Conservation (phyloP, 2,888 invertebrate genomes). For the Sinhomidia bicolor region DNA sequence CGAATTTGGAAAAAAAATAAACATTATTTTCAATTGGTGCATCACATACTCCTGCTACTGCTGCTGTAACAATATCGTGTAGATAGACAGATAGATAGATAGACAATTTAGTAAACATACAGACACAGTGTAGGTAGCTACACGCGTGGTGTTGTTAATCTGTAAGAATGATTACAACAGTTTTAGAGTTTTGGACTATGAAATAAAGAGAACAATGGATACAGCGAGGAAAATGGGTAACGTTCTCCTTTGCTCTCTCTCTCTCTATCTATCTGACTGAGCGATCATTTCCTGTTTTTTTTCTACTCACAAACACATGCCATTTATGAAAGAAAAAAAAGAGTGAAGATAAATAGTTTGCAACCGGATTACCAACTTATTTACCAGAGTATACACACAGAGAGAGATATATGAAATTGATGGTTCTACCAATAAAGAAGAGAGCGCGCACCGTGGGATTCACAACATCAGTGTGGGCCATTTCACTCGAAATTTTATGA, state of each 20-base stretch:
- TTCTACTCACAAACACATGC: constrained; percentile 17
- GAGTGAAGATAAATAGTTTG: constrained; percentile 58
- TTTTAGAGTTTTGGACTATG: constrained; percentile 32
- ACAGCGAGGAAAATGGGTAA: constrained; percentile 43
- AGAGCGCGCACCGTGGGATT: constrained; percentile 80
- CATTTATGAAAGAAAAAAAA: constrained; percentile 57
- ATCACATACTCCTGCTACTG: too few species aligned
- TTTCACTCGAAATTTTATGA: constrained; percentile 79
- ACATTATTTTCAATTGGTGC: constrained; percentile 47
- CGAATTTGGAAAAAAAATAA: constrained; percentile 36
- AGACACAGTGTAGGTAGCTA: neutral
- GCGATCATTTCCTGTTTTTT: constrained; percentile 64
- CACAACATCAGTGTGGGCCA: constrained; percentile 79
- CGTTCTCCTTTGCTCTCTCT: constrained; percentile 15
- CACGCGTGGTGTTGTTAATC: constrained; percentile 36
- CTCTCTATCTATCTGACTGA: neutral
- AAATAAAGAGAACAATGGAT: constrained; percentile 64
- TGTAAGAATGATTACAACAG: constrained; percentile 38
- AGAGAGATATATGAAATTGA: neutral
- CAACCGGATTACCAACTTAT: neutral
- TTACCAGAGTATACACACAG: neutral
- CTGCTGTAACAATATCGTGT: neutral
- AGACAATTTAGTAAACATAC: too few species aligned
- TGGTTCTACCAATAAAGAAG: constrained; percentile 74
- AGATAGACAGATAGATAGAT: too few species aligned